phyloP scores from a whole-genome alignment of 2,797 vertebrate genomes.

The Danio jaintianensis region DNA sequence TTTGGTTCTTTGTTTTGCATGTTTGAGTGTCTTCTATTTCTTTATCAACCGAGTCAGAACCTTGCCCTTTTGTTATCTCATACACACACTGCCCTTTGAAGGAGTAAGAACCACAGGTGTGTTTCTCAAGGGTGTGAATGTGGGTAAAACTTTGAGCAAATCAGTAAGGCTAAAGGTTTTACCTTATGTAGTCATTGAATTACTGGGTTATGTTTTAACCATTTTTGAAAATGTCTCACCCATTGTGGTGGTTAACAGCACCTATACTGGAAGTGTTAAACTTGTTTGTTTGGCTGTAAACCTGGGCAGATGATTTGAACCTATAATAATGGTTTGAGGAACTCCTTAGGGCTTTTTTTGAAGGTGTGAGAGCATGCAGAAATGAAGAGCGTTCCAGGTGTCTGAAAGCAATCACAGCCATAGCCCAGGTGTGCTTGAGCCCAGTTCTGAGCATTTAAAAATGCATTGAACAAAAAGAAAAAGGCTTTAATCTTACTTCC shows the following conservation, averaged over 20 bases:
- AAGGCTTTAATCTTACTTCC: conserved; percentile 36
- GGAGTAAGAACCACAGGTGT: conserved; percentile 32
- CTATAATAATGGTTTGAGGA: conserved; percentile 16
- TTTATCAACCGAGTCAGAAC: conserved; percentile 69
- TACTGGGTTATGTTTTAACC: conserved; percentile 5
- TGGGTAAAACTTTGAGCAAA: neutral
- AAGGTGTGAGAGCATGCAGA: conserved; percentile 39
- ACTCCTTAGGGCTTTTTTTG: conserved; percentile 12
- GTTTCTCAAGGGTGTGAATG: conserved; percentile 49
- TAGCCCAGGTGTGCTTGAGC: conserved; percentile 50
- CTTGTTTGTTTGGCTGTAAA: conserved; percentile 7
- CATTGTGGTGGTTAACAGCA: neutral
- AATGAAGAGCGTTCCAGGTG: conserved; percentile 57
- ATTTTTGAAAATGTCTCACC: neutral
- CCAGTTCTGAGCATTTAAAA: conserved; percentile 2
- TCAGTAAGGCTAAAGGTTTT: conserved; percentile 45
- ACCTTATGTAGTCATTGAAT: neutral
- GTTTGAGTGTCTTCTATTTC: conserved; percentile 48
- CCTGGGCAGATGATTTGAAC: conserved; percentile 27
- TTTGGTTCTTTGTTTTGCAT: conserved; percentile 51
- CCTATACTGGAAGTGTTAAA: conserved; percentile 10
- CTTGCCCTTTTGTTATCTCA: conserved; percentile 73
- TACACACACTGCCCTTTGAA: conserved; percentile 1
- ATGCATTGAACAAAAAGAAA: conserved; percentile 11
- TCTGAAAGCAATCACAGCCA: conserved; percentile 29